phyloP scores from a whole-genome alignment of 2,888 invertebrate species.

The Phymatocera aterrima region DNA sequence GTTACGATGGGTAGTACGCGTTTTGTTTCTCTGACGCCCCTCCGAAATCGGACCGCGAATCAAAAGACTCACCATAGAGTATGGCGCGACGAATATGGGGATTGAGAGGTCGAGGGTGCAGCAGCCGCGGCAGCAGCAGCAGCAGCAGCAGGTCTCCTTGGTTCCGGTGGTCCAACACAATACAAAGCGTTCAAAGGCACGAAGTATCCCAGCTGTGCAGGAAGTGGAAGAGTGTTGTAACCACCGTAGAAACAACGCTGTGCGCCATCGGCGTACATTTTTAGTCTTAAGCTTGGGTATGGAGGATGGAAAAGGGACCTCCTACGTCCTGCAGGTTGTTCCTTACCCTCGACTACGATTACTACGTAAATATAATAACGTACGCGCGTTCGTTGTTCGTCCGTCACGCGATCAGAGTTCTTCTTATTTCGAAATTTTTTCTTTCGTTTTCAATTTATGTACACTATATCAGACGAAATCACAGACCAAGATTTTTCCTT shows the following conservation, averaged over 20 bases:
- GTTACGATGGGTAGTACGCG: too few relatives aligned
- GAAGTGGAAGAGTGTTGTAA: conserved; percentile 59
- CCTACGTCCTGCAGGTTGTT: conserved; percentile 18
- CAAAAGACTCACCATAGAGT: conserved; percentile 58
- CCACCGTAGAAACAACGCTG: conserved; percentile 57
- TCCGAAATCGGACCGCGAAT: neutral
- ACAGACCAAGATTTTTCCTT: too few relatives aligned
- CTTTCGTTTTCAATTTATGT: too few relatives aligned
- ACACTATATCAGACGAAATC: too few relatives aligned
- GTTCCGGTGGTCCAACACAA: conserved; percentile 55
- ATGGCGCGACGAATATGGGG: conserved; percentile 55
- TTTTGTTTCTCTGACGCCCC: too few relatives aligned
- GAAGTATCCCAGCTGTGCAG: conserved; percentile 65
- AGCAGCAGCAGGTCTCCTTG: too few relatives aligned
- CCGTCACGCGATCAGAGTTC: conserved; percentile 1
- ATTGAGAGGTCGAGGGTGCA: conserved; percentile 54
- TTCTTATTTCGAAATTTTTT: too few relatives aligned
- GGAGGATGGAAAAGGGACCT: neutral
- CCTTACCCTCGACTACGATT: neutral
- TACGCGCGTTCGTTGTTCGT: too few relatives aligned
- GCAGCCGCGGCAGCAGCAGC: too few relatives aligned
- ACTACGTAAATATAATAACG: neutral
- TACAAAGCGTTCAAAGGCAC: conserved; percentile 62
- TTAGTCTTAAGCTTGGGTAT: neutral
- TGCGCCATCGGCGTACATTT: conserved; percentile 56